Base-by-base conservation (phyloP, 1,140 invertebrate genomes). In the Drosophila pruinosa region DNA sequence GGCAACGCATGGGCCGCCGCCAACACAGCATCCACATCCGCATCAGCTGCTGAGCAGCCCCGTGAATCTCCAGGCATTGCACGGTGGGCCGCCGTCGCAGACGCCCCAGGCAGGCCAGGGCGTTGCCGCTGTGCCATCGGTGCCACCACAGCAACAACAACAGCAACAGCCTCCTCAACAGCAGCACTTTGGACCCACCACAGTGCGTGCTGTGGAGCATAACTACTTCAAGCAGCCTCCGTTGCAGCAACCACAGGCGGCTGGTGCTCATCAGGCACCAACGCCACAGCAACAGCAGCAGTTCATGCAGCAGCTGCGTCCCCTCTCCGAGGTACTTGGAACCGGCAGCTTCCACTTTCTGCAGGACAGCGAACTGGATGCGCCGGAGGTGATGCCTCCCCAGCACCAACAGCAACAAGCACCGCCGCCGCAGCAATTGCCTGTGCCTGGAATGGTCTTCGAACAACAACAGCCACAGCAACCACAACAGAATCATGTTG, bases 361-460 rank as follows among this genome's bases (percentile, higher is more conserved):
- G 15, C 94, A 96, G 92, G 95, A 96, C 77, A 96, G 95, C 36
- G 95, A 96, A 91, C 92, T 96, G 48, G 95, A 96, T 89, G 93
- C 94, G 36, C 94, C 95, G 0, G 93, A 95, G 17, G 36, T 81
- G 14, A 34, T 62, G 31, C 57, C 67, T n/a, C 70, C 53, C 8
- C 68, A 64, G 15, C 92, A 77, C 10, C 71, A 22, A 17, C 73
- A 56, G 34, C 77, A 12, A 12, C 31, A 67, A 34, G 68, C 58
- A 34, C 72, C 69, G 45, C 54, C 38, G 36, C 65, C 39, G 5
- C 70, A 70, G 24, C 71, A 59, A 39, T 61, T 70, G 22, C 41
- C 57, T 34, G 75, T 72, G 26, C 36, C 72, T 21, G 72, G 78
- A 41, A 57, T 89, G 31, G 72, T 85, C 1, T 89, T 89, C 15